Percentiles rank a stretch among this genome's conserved stretches.
phyloP scores from a whole-genome alignment of 1,140 invertebrate genomes.

The Neelides sp. region DNA sequence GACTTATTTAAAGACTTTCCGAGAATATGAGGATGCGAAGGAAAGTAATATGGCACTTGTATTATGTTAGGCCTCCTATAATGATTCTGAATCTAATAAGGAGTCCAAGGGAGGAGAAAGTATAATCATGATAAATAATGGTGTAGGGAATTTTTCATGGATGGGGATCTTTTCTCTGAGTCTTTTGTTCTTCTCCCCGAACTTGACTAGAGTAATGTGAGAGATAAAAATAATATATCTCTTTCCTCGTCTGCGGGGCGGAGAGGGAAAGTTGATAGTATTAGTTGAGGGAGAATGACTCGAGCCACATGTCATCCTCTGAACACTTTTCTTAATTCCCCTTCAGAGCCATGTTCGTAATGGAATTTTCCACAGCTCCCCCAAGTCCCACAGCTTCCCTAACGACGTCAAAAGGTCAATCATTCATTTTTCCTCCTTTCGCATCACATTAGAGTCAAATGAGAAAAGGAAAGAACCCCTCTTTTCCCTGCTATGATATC shows the following conservation, averaged over 20 bases:
- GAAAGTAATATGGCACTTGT: too few relatives aligned
- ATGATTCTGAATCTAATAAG: too few relatives aligned
- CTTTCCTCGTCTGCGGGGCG: slow-evolving; percentile 7
- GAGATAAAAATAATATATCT: slow-evolving; percentile 23
- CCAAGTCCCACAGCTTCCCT: slow-evolving; percentile 8
- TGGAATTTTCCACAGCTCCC: background rate
- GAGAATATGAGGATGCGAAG: too few relatives aligned
- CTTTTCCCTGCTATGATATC: background rate
- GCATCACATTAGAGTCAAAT: background rate
- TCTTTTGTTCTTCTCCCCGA: background rate
- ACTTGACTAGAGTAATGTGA: background rate
- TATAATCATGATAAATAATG: slow-evolving; percentile 19
- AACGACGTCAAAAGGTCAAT: slow-evolving; percentile 22
- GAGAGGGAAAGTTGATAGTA: too few relatives aligned
- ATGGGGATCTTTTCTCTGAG: too few relatives aligned
- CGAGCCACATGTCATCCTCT: slow-evolving; percentile 18
- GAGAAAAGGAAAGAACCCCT: too few relatives aligned
- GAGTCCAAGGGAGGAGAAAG: too few relatives aligned
- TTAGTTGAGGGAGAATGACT: too few relatives aligned
- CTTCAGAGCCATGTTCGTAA: background rate
- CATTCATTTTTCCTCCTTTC: slow-evolving; percentile 16
- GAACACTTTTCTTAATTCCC: slow-evolving; percentile 14
- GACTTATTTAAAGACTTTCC: too few relatives aligned
- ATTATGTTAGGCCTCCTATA: too few relatives aligned
- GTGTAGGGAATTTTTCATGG: slow-evolving; percentile 11